A percentile compares a stretch with the other conserved stretches of the same genome.
Evolutionary conservation across 2,888 invertebrate genomes (phyloP).

Genomic region (Trissonchulus latispiculum): DNA sequence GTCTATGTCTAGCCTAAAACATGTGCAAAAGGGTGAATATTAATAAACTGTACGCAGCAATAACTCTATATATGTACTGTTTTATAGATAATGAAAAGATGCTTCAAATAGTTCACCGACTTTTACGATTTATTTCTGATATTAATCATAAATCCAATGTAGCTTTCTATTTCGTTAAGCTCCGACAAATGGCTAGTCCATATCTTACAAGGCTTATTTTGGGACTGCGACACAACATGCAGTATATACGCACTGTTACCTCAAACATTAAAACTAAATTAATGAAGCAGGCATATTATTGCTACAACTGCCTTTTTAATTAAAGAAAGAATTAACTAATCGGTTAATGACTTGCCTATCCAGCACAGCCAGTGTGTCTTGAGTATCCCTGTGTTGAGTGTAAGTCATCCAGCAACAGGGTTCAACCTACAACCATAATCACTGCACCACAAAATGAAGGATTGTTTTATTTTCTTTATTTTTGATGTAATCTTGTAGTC

Average conservation of each 20-base stretch:
- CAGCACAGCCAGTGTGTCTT: conserved; percentile 89
- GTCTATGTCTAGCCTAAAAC: conserved; percentile 66
- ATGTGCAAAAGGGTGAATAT: too few relatives aligned
- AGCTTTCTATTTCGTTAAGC: not conserved
- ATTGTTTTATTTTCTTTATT: not conserved
- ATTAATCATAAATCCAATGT: too few relatives aligned
- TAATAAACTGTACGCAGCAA: not conserved
- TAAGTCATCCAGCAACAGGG: conserved; percentile 99
- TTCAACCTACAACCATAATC: conserved; percentile 49
- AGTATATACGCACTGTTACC: too few relatives aligned
- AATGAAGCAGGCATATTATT: too few relatives aligned
- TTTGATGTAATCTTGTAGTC: not conserved
- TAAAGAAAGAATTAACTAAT: too few relatives aligned
- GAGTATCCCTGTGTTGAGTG: conserved; percentile 57
- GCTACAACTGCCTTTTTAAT: too few relatives aligned
- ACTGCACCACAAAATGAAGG: not conserved
- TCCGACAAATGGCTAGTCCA: not conserved
- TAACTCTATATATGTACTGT: too few relatives aligned
- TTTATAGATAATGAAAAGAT: too few relatives aligned
- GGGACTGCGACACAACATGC: not conserved
- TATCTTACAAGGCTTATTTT: not conserved
- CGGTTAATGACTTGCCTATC: conserved; percentile 58
- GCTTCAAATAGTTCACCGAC: too few relatives aligned
- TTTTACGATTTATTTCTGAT: too few relatives aligned
- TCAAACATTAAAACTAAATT: not conserved